These are phyloP conservation scores for Seriola quinqueradiata DNA, from an alignment of 2,113 vertebrate species.

Conservation along the genomic window DNA sequence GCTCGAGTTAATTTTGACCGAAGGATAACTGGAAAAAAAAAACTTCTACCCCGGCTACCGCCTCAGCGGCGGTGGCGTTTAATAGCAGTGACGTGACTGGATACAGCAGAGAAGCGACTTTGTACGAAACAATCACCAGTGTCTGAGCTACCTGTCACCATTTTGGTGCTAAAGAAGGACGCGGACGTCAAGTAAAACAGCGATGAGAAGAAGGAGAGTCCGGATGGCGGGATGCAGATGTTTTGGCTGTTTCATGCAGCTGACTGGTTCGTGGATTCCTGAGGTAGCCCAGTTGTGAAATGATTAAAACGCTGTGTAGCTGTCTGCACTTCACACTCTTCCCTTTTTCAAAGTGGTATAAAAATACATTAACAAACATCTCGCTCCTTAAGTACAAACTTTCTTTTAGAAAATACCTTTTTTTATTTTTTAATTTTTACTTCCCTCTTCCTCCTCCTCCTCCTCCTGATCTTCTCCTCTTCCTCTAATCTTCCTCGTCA, in stretches of 20 bases:
- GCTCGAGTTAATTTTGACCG: background rate
- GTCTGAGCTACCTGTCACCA: slow-evolving; percentile 83
- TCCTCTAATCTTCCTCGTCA: background rate
- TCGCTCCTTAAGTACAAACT: slow-evolving; percentile 80
- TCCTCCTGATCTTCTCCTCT: background rate
- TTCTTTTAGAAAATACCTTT: slow-evolving; percentile 83
- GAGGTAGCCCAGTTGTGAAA: slow-evolving; percentile 87
- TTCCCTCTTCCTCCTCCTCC: background rate
- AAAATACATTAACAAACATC: slow-evolving; percentile 87
- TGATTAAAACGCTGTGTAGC: slow-evolving; percentile 71
- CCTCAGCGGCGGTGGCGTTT: slow-evolving; percentile 12
- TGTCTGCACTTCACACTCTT: slow-evolving; percentile 64
- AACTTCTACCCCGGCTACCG: background rate
- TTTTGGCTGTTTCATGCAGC: slow-evolving; percentile 44
- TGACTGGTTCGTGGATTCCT: slow-evolving; percentile 64
- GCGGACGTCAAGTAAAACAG: slow-evolving; percentile 24
- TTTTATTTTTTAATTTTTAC: background rate
- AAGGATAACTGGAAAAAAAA: too few relatives aligned
- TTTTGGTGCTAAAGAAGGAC: slow-evolving; percentile 20
- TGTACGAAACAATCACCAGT: slow-evolving; percentile 59
- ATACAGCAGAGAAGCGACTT: slow-evolving; percentile 43
- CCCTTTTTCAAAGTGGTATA: slow-evolving; percentile 76
- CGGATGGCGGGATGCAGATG: slow-evolving; percentile 27
- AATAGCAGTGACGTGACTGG: slow-evolving; percentile 53
- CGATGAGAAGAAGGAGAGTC: background rate